Evolutionary conservation across 2,888 invertebrate species (phyloP).

Genomic region (Stomorhina lunata): DNA sequence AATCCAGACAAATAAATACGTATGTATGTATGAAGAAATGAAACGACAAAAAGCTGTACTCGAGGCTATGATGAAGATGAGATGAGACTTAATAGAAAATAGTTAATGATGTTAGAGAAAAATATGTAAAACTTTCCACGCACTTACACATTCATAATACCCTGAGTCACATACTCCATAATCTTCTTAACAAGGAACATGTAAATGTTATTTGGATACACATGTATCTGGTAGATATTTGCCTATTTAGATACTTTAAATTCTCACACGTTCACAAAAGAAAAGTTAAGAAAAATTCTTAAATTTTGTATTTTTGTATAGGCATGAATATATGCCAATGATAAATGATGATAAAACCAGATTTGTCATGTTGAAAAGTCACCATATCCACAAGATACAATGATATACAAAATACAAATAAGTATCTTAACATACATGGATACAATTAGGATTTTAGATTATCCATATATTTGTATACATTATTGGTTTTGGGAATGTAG

Average conservation of each 20-base stretch:
- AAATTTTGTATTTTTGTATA: neutral
- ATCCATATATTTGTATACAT: neutral
- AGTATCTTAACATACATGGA: no score
- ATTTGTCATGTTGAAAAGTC: constrained; percentile 61
- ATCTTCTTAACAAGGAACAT: no score
- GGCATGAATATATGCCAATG: constrained; percentile 23
- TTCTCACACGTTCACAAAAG: no score
- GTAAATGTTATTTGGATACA: neutral
- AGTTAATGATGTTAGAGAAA: constrained; percentile 35
- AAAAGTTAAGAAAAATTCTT: neutral
- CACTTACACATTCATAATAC: constrained; percentile 13
- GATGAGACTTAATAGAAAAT: constrained; percentile 36
- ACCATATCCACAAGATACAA: no score
- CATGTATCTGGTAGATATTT: no score
- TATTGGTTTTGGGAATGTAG: neutral
- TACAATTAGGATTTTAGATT: neutral
- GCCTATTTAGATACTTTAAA: no score
- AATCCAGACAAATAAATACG: neutral
- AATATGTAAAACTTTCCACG: constrained; percentile 17
- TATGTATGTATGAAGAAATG: neutral
- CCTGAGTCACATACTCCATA: neutral
- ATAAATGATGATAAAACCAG: constrained; percentile 59
- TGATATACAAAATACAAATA: neutral
- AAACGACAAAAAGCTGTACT: neutral
- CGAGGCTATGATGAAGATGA: no score